Evolutionary conservation across 2,888 invertebrate genomes (phyloP), one percentile per base, ranked within the genome.

Genomic region (Drosophila neotestacea): DNA sequence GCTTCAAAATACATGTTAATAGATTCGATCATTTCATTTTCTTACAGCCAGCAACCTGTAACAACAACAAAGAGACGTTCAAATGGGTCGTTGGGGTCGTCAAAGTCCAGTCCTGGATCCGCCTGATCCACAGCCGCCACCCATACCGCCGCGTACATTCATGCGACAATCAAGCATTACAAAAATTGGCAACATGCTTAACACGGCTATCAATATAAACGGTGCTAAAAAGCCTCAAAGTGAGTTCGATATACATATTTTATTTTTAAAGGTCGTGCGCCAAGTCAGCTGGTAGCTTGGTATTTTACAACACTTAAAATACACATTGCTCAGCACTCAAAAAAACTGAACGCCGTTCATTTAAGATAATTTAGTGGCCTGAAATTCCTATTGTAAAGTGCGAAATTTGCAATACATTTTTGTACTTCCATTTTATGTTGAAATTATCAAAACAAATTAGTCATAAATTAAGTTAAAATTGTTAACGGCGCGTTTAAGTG

Each of bases 141-240:
- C 91, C 2, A 75, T 92, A 38, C 92, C 92, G 22, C 92, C 92
- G 1, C 88, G 90, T 42, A 85, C 90, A 55, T 92, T 94, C 90
- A 94, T 94, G 91, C 93, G 94, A 73, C 95, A 95, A 90, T 94
- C 94, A 73, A 94, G 94, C 92, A 94, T 95, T 90, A 94, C 94
- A 61, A 94, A 94, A 91, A 93, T 95, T 74, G 94, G 94, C 42
- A 94, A 94, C 81, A 94, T 95, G 92, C 93, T 95, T 79, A 94
- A 94, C 86, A 94, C 94, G 42, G 94, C 94, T 59, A 94, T 94
- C 77, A 94, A 93, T 90, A 91, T 91, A 22, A 92, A 91, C 52
- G 90, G 90, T 59, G 73, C 90, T 7, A 91, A 92, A 50, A 91
- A 88, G 69, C 80, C 85, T 22, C 79, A 79, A 72, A 88, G 92